These are phyloP conservation scores for Sceloporus tristichus DNA, from an alignment of 2,113 vertebrate species.

Conservation along the genomic window DNA sequence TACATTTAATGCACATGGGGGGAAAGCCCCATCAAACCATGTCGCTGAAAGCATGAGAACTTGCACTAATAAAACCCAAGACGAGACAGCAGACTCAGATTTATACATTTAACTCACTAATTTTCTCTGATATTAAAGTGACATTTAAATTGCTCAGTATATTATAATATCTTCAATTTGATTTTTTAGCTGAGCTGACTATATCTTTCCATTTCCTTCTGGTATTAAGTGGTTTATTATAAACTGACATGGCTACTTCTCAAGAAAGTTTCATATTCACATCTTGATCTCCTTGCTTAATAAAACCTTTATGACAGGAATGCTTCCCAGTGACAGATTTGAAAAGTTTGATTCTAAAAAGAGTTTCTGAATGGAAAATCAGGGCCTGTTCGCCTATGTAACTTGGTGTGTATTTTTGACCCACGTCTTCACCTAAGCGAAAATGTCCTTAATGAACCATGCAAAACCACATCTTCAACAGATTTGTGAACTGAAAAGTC, in stretches of 20 bases:
- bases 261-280: constrained; percentile 56
- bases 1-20: background rate
- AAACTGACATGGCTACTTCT: constrained; percentile 63
- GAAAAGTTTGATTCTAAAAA: constrained; percentile 31
- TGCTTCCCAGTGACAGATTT: constrained; percentile 25
- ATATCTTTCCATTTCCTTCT: constrained; percentile 60
- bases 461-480: background rate
- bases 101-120: constrained; percentile 52
- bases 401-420: background rate
- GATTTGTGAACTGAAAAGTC: background rate
- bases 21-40: background rate
- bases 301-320: constrained; percentile 16
- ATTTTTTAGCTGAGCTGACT: constrained; percentile 30
- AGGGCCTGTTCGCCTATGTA: background rate
- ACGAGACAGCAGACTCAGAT: constrained; percentile 12
- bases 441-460: background rate
- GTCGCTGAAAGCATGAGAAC: constrained; percentile 22
- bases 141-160: constrained; percentile 68
- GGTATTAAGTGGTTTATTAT: constrained; percentile 57
- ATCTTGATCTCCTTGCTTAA: constrained; percentile 65
- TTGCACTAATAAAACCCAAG: constrained; percentile 12
- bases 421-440: background rate
- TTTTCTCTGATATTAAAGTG: constrained; percentile 47
- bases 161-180: constrained; percentile 64
- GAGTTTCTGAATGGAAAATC: constrained; percentile 29